phyloP scores from a whole-genome alignment of 1,140 invertebrate genomes.

The Heliconius nattereri region DNA sequence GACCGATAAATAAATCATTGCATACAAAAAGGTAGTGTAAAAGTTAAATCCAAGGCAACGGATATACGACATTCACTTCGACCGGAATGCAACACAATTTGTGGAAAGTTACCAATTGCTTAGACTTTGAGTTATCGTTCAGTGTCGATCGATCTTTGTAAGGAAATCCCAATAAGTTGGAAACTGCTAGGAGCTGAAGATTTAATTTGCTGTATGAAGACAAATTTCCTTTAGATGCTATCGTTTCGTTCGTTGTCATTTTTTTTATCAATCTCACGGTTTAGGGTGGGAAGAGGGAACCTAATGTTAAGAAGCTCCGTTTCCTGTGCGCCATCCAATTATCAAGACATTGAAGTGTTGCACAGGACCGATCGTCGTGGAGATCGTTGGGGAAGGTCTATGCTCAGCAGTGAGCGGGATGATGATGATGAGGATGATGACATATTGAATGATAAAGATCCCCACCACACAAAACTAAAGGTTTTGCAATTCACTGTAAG shows the following conservation, averaged over 20 bases:
- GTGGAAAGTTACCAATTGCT: slow-evolving; percentile 2
- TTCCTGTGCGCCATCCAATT: no score
- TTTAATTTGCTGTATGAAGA: slow-evolving; percentile 5
- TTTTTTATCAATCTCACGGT: no score
- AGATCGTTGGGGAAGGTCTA: no score
- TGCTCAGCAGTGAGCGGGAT: no score
- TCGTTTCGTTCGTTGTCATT: neutral
- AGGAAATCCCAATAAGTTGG: slow-evolving; percentile 6
- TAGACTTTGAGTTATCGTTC: slow-evolving; percentile 8
- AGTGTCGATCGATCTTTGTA: slow-evolving; percentile 7
- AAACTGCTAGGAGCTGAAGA: neutral
- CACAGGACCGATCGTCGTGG: no score
- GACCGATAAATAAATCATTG: neutral
- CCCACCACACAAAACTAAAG: no score
- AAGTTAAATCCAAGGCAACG: neutral
- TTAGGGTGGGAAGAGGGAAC: no score
- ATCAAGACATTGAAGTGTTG: no score
- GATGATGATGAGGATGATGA: no score
- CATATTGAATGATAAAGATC: no score
- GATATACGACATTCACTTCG: neutral
- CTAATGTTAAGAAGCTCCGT: no score
- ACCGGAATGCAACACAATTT: slow-evolving; percentile 11
- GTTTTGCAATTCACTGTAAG: no score
- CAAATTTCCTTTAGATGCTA: neutral
- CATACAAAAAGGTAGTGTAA: neutral